A percentile compares a stretch with the other conserved stretches of the same genome.
Evolutionary conservation across 2,888 invertebrate species (phyloP).

Genomic region (Volucella zonaria): DNA sequence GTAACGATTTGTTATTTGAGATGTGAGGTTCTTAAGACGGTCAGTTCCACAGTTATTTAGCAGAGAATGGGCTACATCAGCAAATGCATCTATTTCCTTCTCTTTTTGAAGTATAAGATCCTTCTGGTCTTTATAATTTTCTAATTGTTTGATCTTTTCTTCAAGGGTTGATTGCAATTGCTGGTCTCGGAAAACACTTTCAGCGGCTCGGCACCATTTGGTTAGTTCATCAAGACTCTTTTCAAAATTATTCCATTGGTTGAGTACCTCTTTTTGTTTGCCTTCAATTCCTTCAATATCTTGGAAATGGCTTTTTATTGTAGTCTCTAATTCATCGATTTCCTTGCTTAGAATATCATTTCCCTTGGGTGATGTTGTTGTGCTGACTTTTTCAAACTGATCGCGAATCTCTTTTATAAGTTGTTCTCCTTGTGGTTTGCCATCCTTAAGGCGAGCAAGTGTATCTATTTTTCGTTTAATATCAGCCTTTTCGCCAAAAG

Average conservation of each 20-base stretch:
- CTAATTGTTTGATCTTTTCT: slow-evolving; percentile 91
- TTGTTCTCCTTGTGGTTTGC: slow-evolving; percentile 86
- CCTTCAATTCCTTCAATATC: slow-evolving; percentile 88
- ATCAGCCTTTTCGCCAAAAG: slow-evolving; percentile 92
- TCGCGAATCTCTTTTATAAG: slow-evolving; percentile 88
- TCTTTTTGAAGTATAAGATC: slow-evolving; percentile 91
- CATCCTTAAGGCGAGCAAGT: slow-evolving; percentile 86
- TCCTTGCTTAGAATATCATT: slow-evolving; percentile 89
- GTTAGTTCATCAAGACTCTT: slow-evolving; percentile 90
- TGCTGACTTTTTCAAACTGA: slow-evolving; percentile 86
- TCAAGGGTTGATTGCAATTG: slow-evolving; percentile 90
- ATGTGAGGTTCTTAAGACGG: slow-evolving; percentile 92
- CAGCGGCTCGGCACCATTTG: slow-evolving; percentile 93
- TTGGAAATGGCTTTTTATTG: slow-evolving; percentile 87
- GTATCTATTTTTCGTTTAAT: slow-evolving; percentile 88
- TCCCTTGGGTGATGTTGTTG: slow-evolving; percentile 92
- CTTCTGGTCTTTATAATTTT: slow-evolving; percentile 88
- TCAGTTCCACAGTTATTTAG: slow-evolving; percentile 93
- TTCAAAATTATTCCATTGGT: slow-evolving; percentile 95
- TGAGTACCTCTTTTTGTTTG: slow-evolving; percentile 89
- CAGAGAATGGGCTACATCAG: slow-evolving; percentile 94
- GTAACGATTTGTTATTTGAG: slow-evolving; percentile 94
- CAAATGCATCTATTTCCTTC: slow-evolving; percentile 92
- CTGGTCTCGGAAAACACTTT: slow-evolving; percentile 93
- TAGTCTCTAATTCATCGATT: slow-evolving; percentile 87